Evolutionary conservation across 1,140 invertebrate species (phyloP).

Genomic region (Bombus breviceps): DNA sequence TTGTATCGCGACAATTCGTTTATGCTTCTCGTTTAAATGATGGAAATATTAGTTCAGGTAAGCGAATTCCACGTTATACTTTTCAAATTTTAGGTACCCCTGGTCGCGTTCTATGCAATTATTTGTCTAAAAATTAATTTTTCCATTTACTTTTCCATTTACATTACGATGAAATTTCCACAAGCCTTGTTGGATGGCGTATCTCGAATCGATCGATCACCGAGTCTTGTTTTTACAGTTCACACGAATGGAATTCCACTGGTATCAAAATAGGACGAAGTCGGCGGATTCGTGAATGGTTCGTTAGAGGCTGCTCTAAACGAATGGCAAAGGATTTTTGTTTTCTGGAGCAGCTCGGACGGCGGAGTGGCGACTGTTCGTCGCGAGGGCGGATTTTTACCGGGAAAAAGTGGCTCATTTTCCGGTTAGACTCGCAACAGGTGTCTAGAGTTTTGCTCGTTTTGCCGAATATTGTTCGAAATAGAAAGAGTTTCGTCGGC

Average conservation of each 20-base stretch:
- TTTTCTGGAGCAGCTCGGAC: neutral
- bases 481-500: slow-evolving; percentile 11
- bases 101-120: too few relatives aligned
- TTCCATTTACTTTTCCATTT: too few relatives aligned
- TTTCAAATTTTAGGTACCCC: too few relatives aligned
- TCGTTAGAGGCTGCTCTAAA: neutral
- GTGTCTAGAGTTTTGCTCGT: slow-evolving; percentile 30
- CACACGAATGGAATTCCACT: too few relatives aligned
- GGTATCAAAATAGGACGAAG: neutral
- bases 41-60: accelerated
- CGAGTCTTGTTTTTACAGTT: too few relatives aligned
- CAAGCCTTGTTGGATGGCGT: too few relatives aligned
- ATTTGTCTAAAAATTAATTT: too few relatives aligned
- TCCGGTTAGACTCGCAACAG: slow-evolving; percentile 22
- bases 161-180: too few relatives aligned
- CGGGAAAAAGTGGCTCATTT: slow-evolving; percentile 21
- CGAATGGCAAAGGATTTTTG: neutral
- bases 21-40: too few relatives aligned
- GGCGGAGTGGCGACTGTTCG: neutral
- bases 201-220: too few relatives aligned
- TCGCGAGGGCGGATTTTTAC: neutral
- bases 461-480: slow-evolving; percentile 32
- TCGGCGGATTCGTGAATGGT: neutral
- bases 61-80: too few relatives aligned
- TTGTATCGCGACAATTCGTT: too few relatives aligned